Evolutionary conservation across 2,113 vertebrate species (phyloP), one percentile per base, ranked within the genome.

Genomic region (Struthidea cinerea): DNA sequence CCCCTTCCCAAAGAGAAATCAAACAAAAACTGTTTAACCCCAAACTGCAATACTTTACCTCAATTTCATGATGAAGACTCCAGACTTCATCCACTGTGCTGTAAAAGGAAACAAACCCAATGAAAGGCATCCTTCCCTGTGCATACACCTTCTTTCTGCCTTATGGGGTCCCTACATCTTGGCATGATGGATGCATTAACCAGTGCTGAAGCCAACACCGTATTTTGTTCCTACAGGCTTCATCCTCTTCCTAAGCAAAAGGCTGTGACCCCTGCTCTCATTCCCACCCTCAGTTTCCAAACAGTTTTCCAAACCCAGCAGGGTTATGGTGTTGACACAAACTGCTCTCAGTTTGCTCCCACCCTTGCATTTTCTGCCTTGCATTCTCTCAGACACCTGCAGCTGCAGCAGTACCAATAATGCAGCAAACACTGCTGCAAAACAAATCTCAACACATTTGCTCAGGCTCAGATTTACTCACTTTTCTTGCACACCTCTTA

Each of bases 51-150:
- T 17, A 52, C 44, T 65, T 91, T 97, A 99, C 98, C 98, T 98
- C 97, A 19, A 97, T 91, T 76, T 96, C 97, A 16, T 9, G 8
- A 26, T 99, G 98, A 15, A 97, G 97, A 82, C 96, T 95, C 98
- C 98, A 99, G 81, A 98, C 93, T n/a, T 97, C 93, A 69, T 63
- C 37, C 77, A 98, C 65, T 13, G 98, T 98, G 41, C 99, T 99
- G 80, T 80, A 92, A 91, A 86, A 90, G n/a, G 30, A 92, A 93
- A 53, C 11, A 80, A 91, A 80, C 27, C 9, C 47, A 79, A 21
- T 21, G 8, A 84, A 89, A 89, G 56, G 21, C 59, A 78, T 53
- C 39, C 39, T 46, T 59, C 39, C 21, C 22, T 30, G 13, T 8
- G 44, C 22, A 42, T 50, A 61, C 33, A 24, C 19, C 19, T 53